These are phyloP conservation scores for Phortica okadai DNA, from an alignment of 2,888 invertebrate genomes.

Conservation along the genomic window DNA sequence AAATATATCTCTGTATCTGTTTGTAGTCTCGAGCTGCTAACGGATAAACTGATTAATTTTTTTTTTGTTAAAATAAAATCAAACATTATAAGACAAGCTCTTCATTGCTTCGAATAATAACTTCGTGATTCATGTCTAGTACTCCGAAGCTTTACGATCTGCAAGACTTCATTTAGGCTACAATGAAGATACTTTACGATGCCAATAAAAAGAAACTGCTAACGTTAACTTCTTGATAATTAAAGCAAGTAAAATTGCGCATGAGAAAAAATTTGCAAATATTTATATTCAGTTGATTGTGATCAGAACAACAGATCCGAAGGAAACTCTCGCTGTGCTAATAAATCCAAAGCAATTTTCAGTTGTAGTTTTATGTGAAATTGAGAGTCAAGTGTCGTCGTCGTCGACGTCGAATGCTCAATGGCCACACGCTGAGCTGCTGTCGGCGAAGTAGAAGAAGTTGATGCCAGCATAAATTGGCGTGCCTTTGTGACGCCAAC, in stretches of 20 bases:
- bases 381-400: neutral
- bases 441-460: neutral
- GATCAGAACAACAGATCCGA: neutral
- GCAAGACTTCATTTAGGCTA: neutral
- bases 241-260: neutral
- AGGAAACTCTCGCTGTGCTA: constrained; percentile 1
- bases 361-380: constrained; percentile 27
- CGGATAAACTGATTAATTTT: too few species aligned
- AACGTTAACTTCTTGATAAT: constrained; percentile 5
- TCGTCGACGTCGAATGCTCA: neutral
- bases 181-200: constrained; percentile 3
- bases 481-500: constrained; percentile 16
- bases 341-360: constrained; percentile 19
- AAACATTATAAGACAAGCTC: too few species aligned
- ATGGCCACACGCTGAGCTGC: neutral
- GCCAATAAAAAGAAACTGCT: constrained; percentile 16
- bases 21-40: too few species aligned
- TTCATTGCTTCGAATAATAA: too few species aligned
- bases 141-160: neutral
- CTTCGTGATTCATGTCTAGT: too few species aligned
- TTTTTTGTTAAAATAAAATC: too few species aligned
- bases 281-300: constrained; percentile 24
- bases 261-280: constrained; percentile 3
- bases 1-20: too few species aligned
- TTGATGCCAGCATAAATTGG: constrained; percentile 19